Evolutionary conservation across 2,888 invertebrate genomes (phyloP).

Genomic region (Patella ulyssiponensis): DNA sequence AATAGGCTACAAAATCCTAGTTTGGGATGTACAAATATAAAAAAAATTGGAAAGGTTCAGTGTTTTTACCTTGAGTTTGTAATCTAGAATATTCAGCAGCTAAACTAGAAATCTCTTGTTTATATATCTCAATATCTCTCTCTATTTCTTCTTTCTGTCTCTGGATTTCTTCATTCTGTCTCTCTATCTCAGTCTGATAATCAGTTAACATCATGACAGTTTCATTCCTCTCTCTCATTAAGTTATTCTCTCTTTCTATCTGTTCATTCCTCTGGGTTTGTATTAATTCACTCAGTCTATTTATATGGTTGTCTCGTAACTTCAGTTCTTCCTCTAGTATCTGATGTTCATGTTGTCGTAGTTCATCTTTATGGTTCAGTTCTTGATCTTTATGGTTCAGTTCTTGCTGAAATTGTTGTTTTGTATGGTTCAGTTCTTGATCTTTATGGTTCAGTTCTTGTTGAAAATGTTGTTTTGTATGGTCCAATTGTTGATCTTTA

Average conservation of each 20-base stretch:
- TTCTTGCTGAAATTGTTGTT: neutral
- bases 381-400: neutral
- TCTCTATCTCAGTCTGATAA: neutral
- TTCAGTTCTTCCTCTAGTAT: no score
- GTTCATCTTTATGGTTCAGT: neutral
- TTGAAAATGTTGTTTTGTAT: neutral
- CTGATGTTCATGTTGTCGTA: no score
- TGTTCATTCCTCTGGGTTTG: no score
- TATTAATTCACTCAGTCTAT: no score
- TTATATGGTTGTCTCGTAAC: no score
- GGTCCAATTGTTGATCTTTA: neutral
- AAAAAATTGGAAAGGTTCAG: no score
- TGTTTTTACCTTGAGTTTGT: no score
- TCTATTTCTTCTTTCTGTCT: neutral
- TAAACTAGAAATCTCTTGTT: neutral
- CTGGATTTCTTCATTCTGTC: neutral
- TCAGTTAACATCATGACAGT: no score
- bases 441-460: slow-evolving; percentile 1
- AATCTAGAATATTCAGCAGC: neutral
- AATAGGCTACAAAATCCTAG: no score
- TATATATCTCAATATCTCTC: neutral
- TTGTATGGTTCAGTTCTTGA: neutral
- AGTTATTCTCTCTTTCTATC: no score
- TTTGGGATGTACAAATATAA: no score
- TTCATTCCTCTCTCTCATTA: no score